These are phyloP conservation scores for Mesorhabditis spiculigera DNA, from an alignment of 2,888 invertebrate genomes.

Conservation along the genomic window DNA sequence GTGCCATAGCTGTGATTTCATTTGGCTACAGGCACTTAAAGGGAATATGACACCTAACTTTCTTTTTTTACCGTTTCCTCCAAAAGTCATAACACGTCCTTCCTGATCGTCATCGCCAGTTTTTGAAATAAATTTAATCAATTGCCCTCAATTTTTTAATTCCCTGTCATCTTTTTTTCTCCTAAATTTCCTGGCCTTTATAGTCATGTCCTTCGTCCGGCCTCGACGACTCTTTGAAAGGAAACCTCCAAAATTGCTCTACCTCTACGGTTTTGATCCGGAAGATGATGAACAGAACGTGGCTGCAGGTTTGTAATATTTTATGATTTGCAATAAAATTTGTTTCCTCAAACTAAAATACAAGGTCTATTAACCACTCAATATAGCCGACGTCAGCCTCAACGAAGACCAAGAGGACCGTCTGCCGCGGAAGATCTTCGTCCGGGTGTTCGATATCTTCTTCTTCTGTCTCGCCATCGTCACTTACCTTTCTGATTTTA, in stretches of 20 bases:
- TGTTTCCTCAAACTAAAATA: too few relatives aligned
- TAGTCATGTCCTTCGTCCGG: background rate
- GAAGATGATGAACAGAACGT: background rate
- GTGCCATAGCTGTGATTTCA: too few relatives aligned
- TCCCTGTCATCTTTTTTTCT: background rate
- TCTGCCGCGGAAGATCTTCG: constrained; percentile 9
- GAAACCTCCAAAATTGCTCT: background rate
- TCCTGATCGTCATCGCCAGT: too few relatives aligned
- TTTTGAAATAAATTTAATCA: too few relatives aligned
- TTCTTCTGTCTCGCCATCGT: constrained; percentile 42
- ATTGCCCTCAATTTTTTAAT: too few relatives aligned
- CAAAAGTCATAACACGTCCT: too few relatives aligned
- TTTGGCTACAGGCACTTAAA: too few relatives aligned
- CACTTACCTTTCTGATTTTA: constrained; percentile 39
- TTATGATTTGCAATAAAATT: too few relatives aligned
- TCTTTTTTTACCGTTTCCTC: too few relatives aligned
- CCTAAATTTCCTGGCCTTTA: background rate
- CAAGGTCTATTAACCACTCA: too few relatives aligned
- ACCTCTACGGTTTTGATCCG: constrained; percentile 2
- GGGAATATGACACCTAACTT: too few relatives aligned
- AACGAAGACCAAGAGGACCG: constrained; percentile 6
- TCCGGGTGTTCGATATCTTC: constrained; percentile 36
- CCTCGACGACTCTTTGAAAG: background rate
- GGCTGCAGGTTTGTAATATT: too few relatives aligned
- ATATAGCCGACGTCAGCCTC: constrained; percentile 1